These are phyloP conservation scores for Drosophila picticornis DNA, from an alignment of 2,888 invertebrate species.

Conservation along the genomic window DNA sequence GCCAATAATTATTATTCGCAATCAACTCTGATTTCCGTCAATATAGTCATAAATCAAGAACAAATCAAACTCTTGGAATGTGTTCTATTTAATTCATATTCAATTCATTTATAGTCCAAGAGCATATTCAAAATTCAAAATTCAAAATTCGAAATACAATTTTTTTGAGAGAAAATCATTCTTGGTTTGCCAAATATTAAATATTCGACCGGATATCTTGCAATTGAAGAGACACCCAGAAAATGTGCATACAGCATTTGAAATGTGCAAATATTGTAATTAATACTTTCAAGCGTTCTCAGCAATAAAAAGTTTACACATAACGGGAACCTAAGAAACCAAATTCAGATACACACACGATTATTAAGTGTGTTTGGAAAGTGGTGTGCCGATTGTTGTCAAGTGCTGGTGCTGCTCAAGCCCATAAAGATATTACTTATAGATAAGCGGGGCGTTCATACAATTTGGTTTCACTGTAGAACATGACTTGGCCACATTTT, in stretches of 20 bases:
- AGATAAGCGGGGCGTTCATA: conserved; percentile 22
- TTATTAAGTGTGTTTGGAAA: not conserved
- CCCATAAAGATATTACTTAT: conserved; percentile 35
- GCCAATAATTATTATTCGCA: too few relatives aligned
- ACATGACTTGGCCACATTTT: conserved; percentile 14
- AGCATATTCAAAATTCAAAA: not conserved
- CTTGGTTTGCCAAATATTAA: not conserved
- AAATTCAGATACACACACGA: not conserved
- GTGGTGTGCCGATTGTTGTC: conserved; percentile 8
- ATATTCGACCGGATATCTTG: not conserved
- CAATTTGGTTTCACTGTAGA: not conserved
- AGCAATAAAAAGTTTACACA: not conserved
- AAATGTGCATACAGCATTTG: not conserved
- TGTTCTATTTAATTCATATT: too few relatives aligned
- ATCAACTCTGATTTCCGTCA: too few relatives aligned
- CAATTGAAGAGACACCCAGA: not conserved
- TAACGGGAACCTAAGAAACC: not conserved
- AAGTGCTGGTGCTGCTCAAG: not conserved
- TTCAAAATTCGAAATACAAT: too few relatives aligned
- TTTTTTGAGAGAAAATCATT: too few relatives aligned
- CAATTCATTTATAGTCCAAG: too few relatives aligned
- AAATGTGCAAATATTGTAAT: not conserved
- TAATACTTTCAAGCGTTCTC: not conserved
- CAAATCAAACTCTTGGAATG: too few relatives aligned
- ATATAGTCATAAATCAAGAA: too few relatives aligned